Evolutionary conservation across 2,113 vertebrate genomes (phyloP).

Genomic region (Xenotilapia longispinis): DNA sequence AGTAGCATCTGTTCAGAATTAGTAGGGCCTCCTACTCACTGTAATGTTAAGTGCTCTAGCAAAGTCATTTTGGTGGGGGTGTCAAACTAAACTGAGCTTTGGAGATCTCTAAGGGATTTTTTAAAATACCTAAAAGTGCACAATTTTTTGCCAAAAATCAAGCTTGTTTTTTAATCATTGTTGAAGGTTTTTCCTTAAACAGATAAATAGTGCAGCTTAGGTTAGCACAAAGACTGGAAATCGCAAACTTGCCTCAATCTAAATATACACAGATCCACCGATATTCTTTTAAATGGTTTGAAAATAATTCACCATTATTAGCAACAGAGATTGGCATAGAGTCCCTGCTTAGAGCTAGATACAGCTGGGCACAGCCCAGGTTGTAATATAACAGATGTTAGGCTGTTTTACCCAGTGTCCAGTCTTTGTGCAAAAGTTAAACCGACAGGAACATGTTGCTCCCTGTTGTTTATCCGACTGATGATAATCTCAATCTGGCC

Average conservation of each 20-base stretch:
- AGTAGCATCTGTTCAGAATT: conserved; percentile 27
- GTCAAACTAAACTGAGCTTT: background rate
- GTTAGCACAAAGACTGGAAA: background rate
- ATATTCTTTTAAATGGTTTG: background rate
- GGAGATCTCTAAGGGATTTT: background rate
- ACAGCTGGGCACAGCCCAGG: background rate
- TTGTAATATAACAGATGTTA: background rate
- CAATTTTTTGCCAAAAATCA: background rate
- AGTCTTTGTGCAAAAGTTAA: background rate
- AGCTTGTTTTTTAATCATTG: background rate
- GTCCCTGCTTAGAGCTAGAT: background rate
- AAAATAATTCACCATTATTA: background rate
- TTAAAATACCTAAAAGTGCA: background rate
- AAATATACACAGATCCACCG: background rate
- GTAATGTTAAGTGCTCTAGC: background rate
- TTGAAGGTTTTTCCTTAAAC: background rate
- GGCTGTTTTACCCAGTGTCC: background rate
- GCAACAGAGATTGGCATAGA: background rate
- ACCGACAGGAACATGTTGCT: background rate
- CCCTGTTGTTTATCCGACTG: background rate
- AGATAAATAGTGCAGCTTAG: background rate
- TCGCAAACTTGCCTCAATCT: background rate
- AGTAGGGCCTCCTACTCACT: background rate
- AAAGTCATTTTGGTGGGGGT: background rate
- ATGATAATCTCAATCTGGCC: background rate